Base-by-base conservation (phyloP, 2,113 vertebrate genomes). In the Syrrhaptes paradoxus region DNA sequence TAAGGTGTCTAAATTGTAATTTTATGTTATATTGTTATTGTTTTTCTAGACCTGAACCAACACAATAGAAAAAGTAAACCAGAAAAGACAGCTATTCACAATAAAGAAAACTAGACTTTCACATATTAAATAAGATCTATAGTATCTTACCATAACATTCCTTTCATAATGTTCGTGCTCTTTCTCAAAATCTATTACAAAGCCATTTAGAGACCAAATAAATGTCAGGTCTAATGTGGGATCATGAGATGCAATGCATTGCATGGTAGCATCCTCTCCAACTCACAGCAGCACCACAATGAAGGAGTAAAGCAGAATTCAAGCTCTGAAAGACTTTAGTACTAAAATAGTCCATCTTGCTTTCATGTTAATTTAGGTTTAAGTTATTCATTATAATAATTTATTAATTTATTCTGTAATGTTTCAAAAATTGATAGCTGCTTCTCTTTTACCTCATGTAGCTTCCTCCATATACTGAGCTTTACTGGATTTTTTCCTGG, bases 131-230 rank as follows among this genome's bases (percentile, higher is more conserved):
- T 61, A 70, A 85, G 58, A 55, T 93, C n/a, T 66, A 10, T 13
- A 48, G 62, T 49, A 92, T 80, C 98, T 99, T 98, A 99, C 99
- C 98, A 98, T 98, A 57, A 96, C 97, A 93, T 97, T 98, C 81
- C 98, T 98, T 93, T 99, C 98, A 87, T 99, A 99, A 92, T 99
- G 98, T 19, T 98, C 97, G 0, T 97, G 96, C 14, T 99, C 98
- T 93, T 97, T 98, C 96, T 99, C 98, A 68, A 99, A 98, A 97
- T 99, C 99, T 61, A 99, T 98, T 92, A 98, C 97, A 41, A 98
- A 98, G 81, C 98, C 98, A 59, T 99, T 99, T 77, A 99, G 97
- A 80, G 99, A 98, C 99, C 99, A 99, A 92, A 99, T 98, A 94
- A 99, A 99, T 17, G 99, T 99, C 96, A 99, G 98, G 95, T 99